Evolutionary conservation across 2,888 invertebrate species (phyloP), one percentile per base, ranked within the genome.

Genomic region (Pycnomerus fuliginosus): DNA sequence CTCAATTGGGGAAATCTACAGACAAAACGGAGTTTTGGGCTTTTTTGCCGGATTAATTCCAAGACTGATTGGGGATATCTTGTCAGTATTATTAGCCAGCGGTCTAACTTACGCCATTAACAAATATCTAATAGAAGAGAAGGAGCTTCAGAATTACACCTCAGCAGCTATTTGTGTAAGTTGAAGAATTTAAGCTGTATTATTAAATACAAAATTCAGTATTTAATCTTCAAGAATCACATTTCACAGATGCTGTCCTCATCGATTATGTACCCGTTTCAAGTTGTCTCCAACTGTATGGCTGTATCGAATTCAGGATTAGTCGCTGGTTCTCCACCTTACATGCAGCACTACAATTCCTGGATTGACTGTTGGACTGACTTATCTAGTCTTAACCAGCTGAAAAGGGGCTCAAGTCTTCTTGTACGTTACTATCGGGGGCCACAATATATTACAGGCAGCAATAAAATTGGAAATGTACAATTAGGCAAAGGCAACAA

Each of bases 261-360:
- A 49, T 86, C 90, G 40, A 65, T 92, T 49, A 87, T 92, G n/a
- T 97, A 98, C 73, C 96, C 96, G 12, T 83, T 95, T 67, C 84
- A 87, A 68, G 88, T 97, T 44, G 92, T 95, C 1, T 87, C 91
- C 7, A 90, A 90, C 44, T 90, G 94, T 62, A 93, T 95, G 90
- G 82, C 87, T 44, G 87, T 95, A 5, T 85, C 85, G 46, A 85
- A 90, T 46, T 85, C 85, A 10, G 84, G 89, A 49, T 76, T 95
- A 35, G 77, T 78, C 52, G 92, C 92, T 32, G 93, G 92, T 13
- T 79, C 82, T 45, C 89, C 90, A 16, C 92, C 92, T 0, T 75
- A 81, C 28, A 92, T 94, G 88, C 90, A 92, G 1, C 74, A 80
- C 33, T 95, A 94, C 67, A 73, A 74, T 1, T 79, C 79, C 34